phyloP scores from a whole-genome alignment of 1,140 invertebrate genomes.

The Chionoecetes opilio region DNA sequence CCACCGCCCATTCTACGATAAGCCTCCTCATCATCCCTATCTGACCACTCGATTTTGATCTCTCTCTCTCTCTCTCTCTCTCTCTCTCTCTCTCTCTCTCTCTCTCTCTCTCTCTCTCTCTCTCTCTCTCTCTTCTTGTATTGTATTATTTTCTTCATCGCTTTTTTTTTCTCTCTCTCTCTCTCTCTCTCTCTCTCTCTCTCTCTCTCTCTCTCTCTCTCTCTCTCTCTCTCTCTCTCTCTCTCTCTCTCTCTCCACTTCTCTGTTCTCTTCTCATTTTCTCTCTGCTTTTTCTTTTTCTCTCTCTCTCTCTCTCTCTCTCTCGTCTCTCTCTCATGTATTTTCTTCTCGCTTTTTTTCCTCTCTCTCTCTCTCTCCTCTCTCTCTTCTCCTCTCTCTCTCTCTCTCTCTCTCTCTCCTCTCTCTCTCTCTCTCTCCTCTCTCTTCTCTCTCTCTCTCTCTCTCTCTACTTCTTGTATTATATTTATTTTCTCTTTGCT shows the following conservation, averaged over 20 bases:
- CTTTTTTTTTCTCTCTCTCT: neutral
- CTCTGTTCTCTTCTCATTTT: neutral
- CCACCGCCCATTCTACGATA: too few relatives aligned
- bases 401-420: neutral
- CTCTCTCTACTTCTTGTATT: conserved; percentile 32
- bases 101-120: too few relatives aligned
- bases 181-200: too few relatives aligned
- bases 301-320: too few relatives aligned
- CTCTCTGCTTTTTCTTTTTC: neutral
- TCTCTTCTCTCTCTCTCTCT: conserved; percentile 12
- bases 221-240: neutral
- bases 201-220: neutral
- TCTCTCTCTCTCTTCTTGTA: conserved; percentile 40
- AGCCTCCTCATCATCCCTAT: neutral
- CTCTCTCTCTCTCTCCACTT: neutral
- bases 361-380: neutral
- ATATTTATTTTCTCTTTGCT: neutral
- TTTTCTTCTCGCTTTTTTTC: neutral
- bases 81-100: neutral
- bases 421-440: neutral
- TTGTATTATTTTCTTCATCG: neutral
- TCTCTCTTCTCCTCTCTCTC: neutral
- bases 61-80: neutral
- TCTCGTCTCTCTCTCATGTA: neutral
- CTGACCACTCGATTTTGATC: neutral